A percentile compares a stretch with the other conserved stretches of the same genome.
Conservation (phyloP, 2,888 invertebrate genomes). For the Blomia tropicalis region DNA sequence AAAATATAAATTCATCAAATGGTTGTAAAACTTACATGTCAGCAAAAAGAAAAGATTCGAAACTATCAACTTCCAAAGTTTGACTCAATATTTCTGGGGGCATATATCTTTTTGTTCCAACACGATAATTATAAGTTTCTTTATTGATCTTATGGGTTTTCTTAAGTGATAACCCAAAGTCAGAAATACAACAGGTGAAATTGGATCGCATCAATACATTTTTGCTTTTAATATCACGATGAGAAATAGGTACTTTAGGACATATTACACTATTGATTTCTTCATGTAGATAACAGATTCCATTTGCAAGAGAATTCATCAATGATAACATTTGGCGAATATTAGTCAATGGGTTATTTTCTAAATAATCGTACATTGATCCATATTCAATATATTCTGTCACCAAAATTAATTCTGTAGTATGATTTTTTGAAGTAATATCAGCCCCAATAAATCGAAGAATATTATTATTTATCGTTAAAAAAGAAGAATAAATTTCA, state of each 20-base stretch:
- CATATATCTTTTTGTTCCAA: slow-evolving; percentile 88
- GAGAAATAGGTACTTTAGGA: slow-evolving; percentile 91
- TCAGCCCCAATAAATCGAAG: slow-evolving; percentile 90
- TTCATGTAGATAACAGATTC: slow-evolving; percentile 77
- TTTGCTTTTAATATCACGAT: slow-evolving; percentile 75
- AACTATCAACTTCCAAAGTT: slow-evolving; percentile 38
- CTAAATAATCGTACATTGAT: slow-evolving; percentile 75
- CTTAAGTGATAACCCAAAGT: slow-evolving; percentile 77
- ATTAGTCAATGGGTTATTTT: slow-evolving; percentile 50
- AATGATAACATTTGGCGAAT: slow-evolving; percentile 64
- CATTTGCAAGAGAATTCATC: slow-evolving; percentile 65
- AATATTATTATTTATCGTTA: slow-evolving; percentile 53
- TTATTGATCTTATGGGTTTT: slow-evolving; percentile 46
- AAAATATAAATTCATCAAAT: neutral
- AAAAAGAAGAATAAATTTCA: slow-evolving; percentile 50
- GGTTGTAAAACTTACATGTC: slow-evolving; percentile 40
- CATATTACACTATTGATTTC: slow-evolving; percentile 85
- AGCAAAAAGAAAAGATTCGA: slow-evolving; percentile 40
- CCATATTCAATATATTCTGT: slow-evolving; percentile 84
- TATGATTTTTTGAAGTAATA: slow-evolving; percentile 75
- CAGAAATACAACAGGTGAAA: slow-evolving; percentile 76
- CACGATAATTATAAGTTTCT: slow-evolving; percentile 49
- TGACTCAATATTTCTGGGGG: slow-evolving; percentile 81
- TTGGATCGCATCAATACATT: slow-evolving; percentile 69
- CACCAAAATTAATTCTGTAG: slow-evolving; percentile 83